Conservation (phyloP, 2,113 vertebrate species). For the Zosterops pallidus region DNA sequence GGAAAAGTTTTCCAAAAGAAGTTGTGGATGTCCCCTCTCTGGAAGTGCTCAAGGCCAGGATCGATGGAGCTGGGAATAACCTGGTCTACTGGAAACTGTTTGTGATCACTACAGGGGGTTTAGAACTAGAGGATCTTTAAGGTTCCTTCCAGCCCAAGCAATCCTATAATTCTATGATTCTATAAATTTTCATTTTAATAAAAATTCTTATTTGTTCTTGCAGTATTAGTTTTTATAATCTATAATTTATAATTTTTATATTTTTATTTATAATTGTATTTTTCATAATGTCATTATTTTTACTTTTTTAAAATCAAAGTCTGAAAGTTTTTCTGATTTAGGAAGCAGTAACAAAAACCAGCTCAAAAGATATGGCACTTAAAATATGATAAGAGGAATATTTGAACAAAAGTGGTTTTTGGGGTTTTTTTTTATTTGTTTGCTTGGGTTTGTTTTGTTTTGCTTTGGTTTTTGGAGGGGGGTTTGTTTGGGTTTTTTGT, state of each 20-base stretch:
- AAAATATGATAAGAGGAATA: background rate
- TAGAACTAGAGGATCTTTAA: background rate
- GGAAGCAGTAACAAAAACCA: background rate
- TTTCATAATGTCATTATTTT: background rate
- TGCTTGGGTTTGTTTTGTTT: too few relatives aligned
- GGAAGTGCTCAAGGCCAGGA: background rate
- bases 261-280: background rate
- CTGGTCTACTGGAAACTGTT: background rate
- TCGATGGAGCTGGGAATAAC: background rate
- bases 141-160: background rate
- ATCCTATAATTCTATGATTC: background rate
- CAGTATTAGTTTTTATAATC: background rate
- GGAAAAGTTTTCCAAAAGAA: background rate
- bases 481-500: too few relatives aligned
- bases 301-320: background rate
- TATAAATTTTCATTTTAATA: background rate
- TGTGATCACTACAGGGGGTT: too few relatives aligned
- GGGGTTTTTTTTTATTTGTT: background rate
- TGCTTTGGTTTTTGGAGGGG: background rate
- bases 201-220: background rate
- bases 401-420: background rate
- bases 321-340: background rate
- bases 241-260: background rate
- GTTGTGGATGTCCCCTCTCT: too few relatives aligned
- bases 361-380: accelerated